Percentiles rank a stretch among this genome's conserved stretches.
Evolutionary conservation across 2,797 vertebrate species (phyloP).

Genomic region (Natrix natrix): DNA sequence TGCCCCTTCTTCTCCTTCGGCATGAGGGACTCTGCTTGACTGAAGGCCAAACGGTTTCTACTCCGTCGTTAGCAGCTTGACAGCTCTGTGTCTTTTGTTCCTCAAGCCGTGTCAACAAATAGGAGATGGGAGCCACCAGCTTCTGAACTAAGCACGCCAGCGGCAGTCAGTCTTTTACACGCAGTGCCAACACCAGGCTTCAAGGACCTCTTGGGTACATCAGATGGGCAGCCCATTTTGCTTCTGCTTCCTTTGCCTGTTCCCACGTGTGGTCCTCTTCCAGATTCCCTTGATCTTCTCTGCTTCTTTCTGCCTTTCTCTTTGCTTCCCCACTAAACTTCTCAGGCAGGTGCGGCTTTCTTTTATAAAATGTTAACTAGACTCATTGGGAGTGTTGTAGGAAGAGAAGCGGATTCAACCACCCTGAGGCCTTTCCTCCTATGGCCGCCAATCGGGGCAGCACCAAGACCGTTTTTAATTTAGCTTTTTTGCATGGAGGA

Average conservation of each 20-base stretch:
- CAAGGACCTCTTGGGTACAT: neutral
- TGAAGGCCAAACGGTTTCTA: neutral
- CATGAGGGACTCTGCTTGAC: neutral
- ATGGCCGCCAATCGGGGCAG: neutral
- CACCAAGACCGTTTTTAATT: neutral
- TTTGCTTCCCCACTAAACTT: neutral
- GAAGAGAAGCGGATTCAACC: neutral
- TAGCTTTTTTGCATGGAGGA: neutral
- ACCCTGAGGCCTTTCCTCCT: neutral
- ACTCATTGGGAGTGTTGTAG: neutral
- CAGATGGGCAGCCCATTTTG: neutral
- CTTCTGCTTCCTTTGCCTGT: neutral
- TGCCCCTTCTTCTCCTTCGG: neutral
- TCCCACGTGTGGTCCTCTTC: neutral
- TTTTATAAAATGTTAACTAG: neutral
- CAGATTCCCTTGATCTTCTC: neutral
- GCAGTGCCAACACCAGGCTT: neutral
- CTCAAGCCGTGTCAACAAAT: neutral
- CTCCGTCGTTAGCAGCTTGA: neutral
- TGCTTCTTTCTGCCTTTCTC: neutral
- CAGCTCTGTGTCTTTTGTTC: neutral
- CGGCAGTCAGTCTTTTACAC: neutral
- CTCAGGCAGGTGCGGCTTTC: neutral
- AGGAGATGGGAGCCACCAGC: neutral
- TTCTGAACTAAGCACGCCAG: neutral